A percentile compares a stretch with the other conserved stretches of the same genome.
phyloP scores from a whole-genome alignment of 2,797 vertebrate species.

The Lutjanus campechanus region DNA sequence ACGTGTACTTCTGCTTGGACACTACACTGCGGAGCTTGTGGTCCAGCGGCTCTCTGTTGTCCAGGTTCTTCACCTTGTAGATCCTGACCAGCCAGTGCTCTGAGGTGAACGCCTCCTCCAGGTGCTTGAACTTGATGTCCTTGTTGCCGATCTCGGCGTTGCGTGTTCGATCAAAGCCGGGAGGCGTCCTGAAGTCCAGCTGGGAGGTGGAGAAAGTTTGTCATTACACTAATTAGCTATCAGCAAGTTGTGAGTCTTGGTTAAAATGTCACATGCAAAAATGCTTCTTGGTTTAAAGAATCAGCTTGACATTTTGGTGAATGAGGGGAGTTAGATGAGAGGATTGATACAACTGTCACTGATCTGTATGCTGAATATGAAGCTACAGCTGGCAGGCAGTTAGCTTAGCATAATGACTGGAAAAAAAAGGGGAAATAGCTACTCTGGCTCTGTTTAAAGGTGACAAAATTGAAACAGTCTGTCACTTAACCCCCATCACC shows the following conservation, averaged over 20 bases:
- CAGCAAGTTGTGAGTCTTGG: not conserved
- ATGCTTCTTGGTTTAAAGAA: not conserved
- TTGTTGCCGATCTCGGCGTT: conserved; percentile 99
- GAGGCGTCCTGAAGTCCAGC: conserved; percentile 99
- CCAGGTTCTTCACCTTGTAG: conserved; percentile 98
- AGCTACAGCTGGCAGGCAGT: not conserved
- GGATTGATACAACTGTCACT: too few species aligned
- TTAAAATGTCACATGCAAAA: not conserved
- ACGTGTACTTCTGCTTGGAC: conserved; percentile 98
- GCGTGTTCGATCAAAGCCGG: conserved; percentile 97
- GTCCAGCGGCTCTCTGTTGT: conserved; percentile 95
- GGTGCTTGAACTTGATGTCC: conserved; percentile 97
- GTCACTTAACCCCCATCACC: too few species aligned
- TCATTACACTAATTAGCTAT: not conserved
- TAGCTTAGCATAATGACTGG: not conserved
- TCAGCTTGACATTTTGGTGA: too few species aligned
- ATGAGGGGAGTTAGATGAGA: not conserved
- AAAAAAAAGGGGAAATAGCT: not conserved
- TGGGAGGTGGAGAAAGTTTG: conserved; percentile 62
- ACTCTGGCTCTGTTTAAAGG: not conserved
- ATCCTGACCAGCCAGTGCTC: conserved; percentile 99
- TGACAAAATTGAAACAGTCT: not conserved
- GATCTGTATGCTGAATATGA: not conserved
- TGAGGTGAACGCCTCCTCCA: conserved; percentile 99
- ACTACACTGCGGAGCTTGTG: conserved; percentile 94